These are phyloP conservation scores for Channa maculata DNA, from an alignment of 2,113 vertebrate genomes.

Conservation along the genomic window DNA sequence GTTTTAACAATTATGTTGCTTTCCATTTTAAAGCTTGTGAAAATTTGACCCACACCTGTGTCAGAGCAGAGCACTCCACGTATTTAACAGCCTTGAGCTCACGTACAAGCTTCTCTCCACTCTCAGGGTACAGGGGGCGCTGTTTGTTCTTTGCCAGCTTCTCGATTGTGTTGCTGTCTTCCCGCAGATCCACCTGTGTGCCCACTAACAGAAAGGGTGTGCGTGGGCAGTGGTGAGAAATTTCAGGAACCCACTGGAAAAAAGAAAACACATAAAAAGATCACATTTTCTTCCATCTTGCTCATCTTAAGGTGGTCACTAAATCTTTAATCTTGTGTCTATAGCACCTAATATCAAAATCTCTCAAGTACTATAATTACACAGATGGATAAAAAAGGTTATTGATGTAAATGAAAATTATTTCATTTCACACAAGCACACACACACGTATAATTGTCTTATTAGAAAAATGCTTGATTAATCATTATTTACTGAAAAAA, in stretches of 20 bases:
- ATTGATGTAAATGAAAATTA: no score
- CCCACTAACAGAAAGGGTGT: conserved; percentile 98
- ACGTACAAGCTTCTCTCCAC: conserved; percentile 93
- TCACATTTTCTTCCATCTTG: neutral
- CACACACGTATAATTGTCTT: no score
- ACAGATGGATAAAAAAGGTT: no score
- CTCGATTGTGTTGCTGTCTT: conserved; percentile 96
- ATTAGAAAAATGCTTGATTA: no score
- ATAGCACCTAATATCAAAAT: no score
- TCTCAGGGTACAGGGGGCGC: conserved; percentile 93
- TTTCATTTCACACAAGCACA: no score
- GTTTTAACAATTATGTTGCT: neutral
- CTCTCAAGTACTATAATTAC: no score
- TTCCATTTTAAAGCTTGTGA: neutral
- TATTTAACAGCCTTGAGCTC: conserved; percentile 98
- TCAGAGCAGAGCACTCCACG: conserved; percentile 97
- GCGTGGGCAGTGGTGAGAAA: conserved; percentile 98
- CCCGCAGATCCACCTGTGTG: conserved; percentile 96
- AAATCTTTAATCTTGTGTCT: neutral
- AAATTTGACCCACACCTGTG: conserved; percentile 86
- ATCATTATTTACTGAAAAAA: no score
- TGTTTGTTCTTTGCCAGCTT: conserved; percentile 99
- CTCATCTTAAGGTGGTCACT: neutral
- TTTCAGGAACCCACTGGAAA: conserved; percentile 97
- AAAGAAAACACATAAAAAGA: neutral